A percentile compares a stretch with the other conserved stretches of the same genome.
phyloP scores from a whole-genome alignment of 2,797 vertebrate species.

The Sphenodon punctatus region DNA sequence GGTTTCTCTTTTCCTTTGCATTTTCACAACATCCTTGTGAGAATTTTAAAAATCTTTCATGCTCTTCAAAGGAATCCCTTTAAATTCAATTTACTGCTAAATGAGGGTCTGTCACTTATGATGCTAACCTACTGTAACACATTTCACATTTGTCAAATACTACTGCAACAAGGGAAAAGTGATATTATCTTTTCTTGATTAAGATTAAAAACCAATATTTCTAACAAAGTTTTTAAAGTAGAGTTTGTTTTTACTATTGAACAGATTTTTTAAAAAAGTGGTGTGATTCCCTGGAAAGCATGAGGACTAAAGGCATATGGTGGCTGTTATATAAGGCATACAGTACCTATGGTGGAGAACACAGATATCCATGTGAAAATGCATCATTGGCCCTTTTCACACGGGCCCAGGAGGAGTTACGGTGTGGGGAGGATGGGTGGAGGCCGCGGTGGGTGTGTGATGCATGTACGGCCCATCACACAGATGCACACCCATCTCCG shows the following conservation, averaged over 20 bases:
- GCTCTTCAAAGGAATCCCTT: not conserved
- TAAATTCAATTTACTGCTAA: not conserved
- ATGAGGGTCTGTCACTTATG: not conserved
- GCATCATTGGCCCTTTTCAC: slow-evolving; percentile 41
- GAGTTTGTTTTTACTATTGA: slow-evolving; percentile 2
- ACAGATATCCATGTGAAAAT: slow-evolving; percentile 7
- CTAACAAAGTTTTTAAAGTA: not conserved
- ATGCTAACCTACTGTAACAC: not conserved
- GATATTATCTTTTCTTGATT: not conserved
- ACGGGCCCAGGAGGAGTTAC: too few relatives aligned
- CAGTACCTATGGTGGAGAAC: slow-evolving; percentile 16
- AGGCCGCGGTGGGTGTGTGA: too few relatives aligned
- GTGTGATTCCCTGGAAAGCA: not conserved
- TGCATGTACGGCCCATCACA: too few relatives aligned
- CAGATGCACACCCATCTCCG: too few relatives aligned
- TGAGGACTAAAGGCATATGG: slow-evolving; percentile 24
- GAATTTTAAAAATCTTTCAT: not conserved
- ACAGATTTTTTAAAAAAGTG: slow-evolving; percentile 2
- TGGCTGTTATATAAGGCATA: not conserved
- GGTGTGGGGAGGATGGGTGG: too few relatives aligned
- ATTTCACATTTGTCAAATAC: not conserved
- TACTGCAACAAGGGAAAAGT: not conserved
- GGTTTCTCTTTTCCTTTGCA: not conserved
- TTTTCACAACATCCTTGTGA: not conserved
- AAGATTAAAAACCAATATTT: not conserved